Evolutionary conservation across 2,113 vertebrate species (phyloP).

Genomic region (Sciurus niger): DNA sequence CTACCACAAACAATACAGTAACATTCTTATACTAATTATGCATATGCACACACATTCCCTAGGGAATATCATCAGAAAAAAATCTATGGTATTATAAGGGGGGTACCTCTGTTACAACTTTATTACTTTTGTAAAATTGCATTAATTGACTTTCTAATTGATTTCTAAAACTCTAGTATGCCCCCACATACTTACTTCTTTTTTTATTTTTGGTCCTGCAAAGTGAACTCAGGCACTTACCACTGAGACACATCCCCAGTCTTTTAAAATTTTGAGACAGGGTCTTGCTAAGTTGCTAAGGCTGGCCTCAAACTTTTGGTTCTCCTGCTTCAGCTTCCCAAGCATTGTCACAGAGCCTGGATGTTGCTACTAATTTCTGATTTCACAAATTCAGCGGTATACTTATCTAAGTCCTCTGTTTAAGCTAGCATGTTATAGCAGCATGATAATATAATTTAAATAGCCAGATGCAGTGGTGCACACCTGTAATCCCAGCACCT

Average conservation of each 20-base stretch:
- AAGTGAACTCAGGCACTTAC: no score
- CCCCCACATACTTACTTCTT: background rate
- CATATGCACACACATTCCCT: background rate
- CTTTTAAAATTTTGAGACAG: no score
- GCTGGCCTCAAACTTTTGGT: no score
- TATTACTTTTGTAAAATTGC: conserved; percentile 54
- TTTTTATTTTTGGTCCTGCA: no score
- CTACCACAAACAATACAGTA: background rate
- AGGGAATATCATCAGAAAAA: conserved; percentile 23
- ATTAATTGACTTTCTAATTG: conserved; percentile 4
- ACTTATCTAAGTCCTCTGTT: background rate
- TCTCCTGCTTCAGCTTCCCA: no score
- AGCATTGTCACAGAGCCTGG: no score
- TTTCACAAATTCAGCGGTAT: background rate
- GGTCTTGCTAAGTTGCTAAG: no score
- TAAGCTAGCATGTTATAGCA: background rate
- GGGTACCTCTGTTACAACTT: background rate
- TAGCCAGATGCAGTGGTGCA: no score
- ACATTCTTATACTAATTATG: background rate
- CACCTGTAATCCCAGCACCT: no score
- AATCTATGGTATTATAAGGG: background rate
- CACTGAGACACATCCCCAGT: no score
- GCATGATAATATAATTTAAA: background rate
- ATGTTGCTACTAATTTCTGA: background rate
- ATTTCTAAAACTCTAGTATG: background rate